phyloP scores from a whole-genome alignment of 2,797 vertebrate genomes.

The Anniella stebbinsi region DNA sequence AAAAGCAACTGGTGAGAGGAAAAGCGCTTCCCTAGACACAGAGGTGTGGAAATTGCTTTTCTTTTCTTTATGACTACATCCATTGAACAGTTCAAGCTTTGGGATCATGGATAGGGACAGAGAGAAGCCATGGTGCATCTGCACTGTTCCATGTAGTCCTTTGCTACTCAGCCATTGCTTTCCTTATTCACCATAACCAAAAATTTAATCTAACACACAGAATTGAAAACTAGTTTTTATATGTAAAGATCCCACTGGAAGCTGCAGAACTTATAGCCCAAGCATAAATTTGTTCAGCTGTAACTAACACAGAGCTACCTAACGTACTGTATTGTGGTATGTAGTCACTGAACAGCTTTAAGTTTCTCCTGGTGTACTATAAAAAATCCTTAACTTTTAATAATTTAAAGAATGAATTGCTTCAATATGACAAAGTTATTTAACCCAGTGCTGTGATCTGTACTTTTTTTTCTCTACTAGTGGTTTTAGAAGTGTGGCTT shows the following conservation, averaged over 20 bases:
- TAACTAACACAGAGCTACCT: neutral
- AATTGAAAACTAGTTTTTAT: neutral
- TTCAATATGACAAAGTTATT: neutral
- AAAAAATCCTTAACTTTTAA: neutral
- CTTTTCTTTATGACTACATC: neutral
- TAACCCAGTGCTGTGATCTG: neutral
- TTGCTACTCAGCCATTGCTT: neutral
- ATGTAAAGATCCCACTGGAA: neutral
- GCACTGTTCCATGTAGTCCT: neutral
- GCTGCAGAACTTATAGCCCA: neutral
- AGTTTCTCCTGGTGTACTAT: neutral
- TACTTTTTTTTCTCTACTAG: constrained; percentile 21
- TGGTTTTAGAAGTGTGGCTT: constrained; percentile 47
- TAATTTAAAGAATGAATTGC: neutral
- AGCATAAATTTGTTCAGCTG: neutral
- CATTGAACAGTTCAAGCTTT: neutral
- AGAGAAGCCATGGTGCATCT: neutral
- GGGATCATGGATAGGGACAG: too few species aligned
- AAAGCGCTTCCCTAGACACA: neutral
- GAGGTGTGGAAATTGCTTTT: too few species aligned
- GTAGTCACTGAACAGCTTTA: neutral
- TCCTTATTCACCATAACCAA: neutral
- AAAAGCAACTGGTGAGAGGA: neutral
- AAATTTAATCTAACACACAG: neutral
- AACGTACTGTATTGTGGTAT: neutral